Conservation (phyloP, 2,888 invertebrate species). For the Andrena minutula region DNA sequence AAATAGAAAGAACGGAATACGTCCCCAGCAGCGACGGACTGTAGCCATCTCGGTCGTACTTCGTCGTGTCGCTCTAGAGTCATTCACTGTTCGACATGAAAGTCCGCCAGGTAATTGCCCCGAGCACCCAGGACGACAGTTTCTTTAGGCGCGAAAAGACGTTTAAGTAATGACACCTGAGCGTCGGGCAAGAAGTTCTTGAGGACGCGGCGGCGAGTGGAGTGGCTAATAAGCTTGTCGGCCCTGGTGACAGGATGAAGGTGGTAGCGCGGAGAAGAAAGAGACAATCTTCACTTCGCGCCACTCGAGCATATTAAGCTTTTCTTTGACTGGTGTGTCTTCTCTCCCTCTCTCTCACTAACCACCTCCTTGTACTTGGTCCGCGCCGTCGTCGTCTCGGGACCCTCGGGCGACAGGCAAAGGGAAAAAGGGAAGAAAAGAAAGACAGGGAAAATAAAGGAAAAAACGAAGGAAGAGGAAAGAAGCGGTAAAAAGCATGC, state of each 20-base stretch:
- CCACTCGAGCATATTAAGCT: conserved; percentile 69
- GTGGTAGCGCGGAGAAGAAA: conserved; percentile 54
- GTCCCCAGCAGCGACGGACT: background rate
- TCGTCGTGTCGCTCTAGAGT: background rate
- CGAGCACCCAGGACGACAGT: conserved; percentile 2
- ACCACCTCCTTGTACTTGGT: conserved; percentile 33
- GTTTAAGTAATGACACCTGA: conserved; percentile 41
- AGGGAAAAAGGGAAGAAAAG: conserved; percentile 13
- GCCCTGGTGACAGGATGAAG: conserved; percentile 41
- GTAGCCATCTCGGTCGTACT: background rate
- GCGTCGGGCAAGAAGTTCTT: conserved; percentile 38
- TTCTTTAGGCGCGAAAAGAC: conserved; percentile 37
- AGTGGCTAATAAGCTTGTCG: conserved; percentile 66
- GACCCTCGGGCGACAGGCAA: conserved; percentile 47
- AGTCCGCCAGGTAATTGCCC: conserved; percentile 19
- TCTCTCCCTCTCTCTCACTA: background rate
- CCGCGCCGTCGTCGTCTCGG: conserved; percentile 40
- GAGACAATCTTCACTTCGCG: conserved; percentile 66
- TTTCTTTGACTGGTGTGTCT: conserved; percentile 56
- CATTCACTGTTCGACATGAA: background rate
- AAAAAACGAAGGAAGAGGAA: conserved; percentile 43
- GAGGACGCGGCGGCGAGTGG: conserved; percentile 33
- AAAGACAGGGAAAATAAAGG: conserved; percentile 17
- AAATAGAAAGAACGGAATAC: background rate
- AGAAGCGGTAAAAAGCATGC: conserved; percentile 66